A percentile compares a stretch with the other conserved stretches of the same genome.
These are phyloP conservation scores for Drosophila nigrodunni DNA, from an alignment of 1,140 invertebrate genomes.

Conservation along the genomic window DNA sequence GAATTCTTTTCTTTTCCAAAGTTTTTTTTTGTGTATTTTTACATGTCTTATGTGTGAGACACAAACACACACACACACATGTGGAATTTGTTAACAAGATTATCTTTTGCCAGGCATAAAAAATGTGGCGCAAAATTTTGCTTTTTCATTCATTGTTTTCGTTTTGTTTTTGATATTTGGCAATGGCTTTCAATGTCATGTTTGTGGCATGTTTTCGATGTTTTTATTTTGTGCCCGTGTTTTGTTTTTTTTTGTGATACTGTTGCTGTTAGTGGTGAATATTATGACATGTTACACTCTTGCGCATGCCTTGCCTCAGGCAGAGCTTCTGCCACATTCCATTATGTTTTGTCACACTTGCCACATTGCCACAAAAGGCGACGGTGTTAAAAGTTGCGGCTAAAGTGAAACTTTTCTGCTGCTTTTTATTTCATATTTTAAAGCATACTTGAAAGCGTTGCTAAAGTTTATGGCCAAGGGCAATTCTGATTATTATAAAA, in stretches of 20 bases:
- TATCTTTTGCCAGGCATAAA: constrained; percentile 52
- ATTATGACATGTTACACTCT: constrained; percentile 73
- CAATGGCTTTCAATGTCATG: constrained; percentile 71
- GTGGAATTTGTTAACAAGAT: constrained; percentile 77
- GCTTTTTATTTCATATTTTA: constrained; percentile 22
- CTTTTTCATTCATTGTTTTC: constrained; percentile 53
- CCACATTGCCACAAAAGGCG: constrained; percentile 34
- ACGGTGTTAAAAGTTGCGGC: constrained; percentile 33
- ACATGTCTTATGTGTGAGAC: constrained; percentile 22
- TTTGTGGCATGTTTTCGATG: constrained; percentile 60
- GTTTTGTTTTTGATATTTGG: constrained; percentile 42
- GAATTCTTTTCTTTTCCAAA: constrained; percentile 23
- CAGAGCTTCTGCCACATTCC: background rate
- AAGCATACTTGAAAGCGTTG: constrained; percentile 42
- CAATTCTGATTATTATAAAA: background rate
- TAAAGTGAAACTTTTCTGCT: constrained; percentile 40
- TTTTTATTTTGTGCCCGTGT: constrained; percentile 23
- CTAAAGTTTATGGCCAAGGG: constrained; percentile 21
- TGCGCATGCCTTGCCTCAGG: constrained; percentile 47
- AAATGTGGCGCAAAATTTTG: constrained; percentile 44
- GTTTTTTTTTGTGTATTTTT: constrained; percentile 30
- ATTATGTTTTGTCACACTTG: constrained; percentile 35
- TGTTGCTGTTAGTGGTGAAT: constrained; percentile 65
- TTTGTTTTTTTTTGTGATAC: constrained; percentile 29
- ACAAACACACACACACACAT: constrained; percentile 29